A percentile compares a stretch with the other conserved stretches of the same genome.
Conservation (phyloP, 2,797 vertebrate species). For the Gastrophryne carolinensis region DNA sequence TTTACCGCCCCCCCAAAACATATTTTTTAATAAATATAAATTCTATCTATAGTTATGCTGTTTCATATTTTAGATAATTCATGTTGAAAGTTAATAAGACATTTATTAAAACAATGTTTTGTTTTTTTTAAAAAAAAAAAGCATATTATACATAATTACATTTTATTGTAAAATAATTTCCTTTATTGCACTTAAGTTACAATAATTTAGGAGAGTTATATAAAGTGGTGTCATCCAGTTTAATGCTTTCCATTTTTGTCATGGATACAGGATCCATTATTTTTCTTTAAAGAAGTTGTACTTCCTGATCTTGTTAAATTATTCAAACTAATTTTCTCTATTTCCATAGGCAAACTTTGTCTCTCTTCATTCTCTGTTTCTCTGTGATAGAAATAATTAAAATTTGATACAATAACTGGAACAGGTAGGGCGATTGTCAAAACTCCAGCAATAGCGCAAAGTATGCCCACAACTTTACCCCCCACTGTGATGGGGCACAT, state of each 20-base stretch:
- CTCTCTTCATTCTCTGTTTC: slow-evolving; percentile 93
- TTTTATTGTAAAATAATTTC: neutral
- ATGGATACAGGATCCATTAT: slow-evolving; percentile 77
- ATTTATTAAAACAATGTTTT: no score
- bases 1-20: no score
- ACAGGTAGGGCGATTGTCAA: slow-evolving; percentile 95
- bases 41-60: no score
- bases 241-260: slow-evolving; percentile 75
- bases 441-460: slow-evolving; percentile 95
- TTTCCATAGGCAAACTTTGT: slow-evolving; percentile 76
- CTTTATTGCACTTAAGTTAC: neutral
- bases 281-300: slow-evolving; percentile 84
- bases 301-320: slow-evolving; percentile 75
- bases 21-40: no score
- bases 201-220: neutral
- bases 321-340: slow-evolving; percentile 75
- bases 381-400: slow-evolving; percentile 98
- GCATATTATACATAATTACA: no score
- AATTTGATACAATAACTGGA: slow-evolving; percentile 97
- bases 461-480: slow-evolving; percentile 94
- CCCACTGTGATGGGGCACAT: slow-evolving; percentile 95
- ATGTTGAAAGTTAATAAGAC: no score
- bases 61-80: no score
- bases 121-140: no score
- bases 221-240: neutral